These are phyloP conservation scores for Cardiocondyla obscurior DNA, from an alignment of 1,140 invertebrate genomes.

Conservation along the genomic window DNA sequence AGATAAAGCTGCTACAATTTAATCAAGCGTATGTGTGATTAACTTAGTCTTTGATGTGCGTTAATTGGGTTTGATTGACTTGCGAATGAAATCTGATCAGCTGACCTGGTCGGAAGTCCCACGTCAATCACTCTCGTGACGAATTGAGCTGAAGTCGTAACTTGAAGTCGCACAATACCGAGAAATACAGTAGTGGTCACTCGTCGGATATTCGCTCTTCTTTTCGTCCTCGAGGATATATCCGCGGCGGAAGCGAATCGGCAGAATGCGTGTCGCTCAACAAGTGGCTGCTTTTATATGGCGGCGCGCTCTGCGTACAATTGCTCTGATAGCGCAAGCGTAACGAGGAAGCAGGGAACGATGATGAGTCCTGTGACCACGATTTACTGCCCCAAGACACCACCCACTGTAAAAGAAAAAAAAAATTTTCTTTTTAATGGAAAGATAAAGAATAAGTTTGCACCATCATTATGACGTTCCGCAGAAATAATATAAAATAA, in stretches of 20 bases:
- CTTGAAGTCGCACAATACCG: constrained; percentile 26
- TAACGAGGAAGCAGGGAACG: constrained; percentile 33
- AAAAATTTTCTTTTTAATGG: no score
- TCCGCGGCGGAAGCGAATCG: constrained; percentile 65
- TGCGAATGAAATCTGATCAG: neutral
- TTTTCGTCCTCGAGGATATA: constrained; percentile 59
- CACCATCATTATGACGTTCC: neutral
- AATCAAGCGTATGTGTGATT: neutral
- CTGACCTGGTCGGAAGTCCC: constrained; percentile 41
- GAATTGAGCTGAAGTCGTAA: constrained; percentile 13
- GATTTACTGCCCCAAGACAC: constrained; percentile 63
- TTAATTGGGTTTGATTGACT: neutral
- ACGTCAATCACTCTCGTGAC: constrained; percentile 37
- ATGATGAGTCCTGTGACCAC: constrained; percentile 43
- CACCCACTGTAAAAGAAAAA: constrained; percentile 8
- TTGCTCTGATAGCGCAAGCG: constrained; percentile 74
- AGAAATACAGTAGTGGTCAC: constrained; percentile 21
- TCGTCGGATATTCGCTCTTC: neutral
- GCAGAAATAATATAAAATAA: neutral
- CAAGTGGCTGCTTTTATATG: constrained; percentile 84
- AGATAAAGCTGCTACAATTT: no score
- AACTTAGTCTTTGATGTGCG: neutral
- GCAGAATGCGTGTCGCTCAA: constrained; percentile 82
- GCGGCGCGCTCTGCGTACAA: constrained; percentile 65
- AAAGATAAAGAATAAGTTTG: neutral